Percentiles rank a stretch among this genome's conserved stretches.
These are phyloP conservation scores for Takifugu rubripes DNA, from an alignment of 2,797 vertebrate species.

Conservation along the genomic window DNA sequence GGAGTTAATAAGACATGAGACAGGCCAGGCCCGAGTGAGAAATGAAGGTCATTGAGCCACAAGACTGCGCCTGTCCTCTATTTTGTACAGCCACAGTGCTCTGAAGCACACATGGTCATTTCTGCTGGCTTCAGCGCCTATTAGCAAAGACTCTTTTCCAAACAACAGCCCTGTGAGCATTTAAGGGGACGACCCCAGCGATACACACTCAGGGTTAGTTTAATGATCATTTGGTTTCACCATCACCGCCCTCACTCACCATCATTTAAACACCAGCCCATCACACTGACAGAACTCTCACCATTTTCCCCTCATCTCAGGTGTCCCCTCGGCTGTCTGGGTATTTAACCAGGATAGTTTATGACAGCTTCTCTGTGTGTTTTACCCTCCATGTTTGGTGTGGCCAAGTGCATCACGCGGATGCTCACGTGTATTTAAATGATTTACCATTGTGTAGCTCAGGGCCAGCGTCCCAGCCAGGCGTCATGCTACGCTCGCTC, in stretches of 20 bases:
- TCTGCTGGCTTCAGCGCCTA: too few relatives aligned
- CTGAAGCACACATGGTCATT: conserved; percentile 10
- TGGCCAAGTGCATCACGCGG: conserved; percentile 30
- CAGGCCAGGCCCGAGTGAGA: conserved; percentile 69
- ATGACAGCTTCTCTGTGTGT: neutral
- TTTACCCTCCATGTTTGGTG: conserved; percentile 26
- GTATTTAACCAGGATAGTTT: conserved; percentile 26
- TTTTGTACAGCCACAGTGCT: conserved; percentile 55
- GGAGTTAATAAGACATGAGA: conserved; percentile 79
- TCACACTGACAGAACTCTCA: conserved; percentile 77
- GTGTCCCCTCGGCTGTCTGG: conserved; percentile 41
- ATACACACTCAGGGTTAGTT: conserved; percentile 38
- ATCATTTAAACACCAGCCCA: conserved; percentile 70
- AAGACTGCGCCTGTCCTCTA: conserved; percentile 67
- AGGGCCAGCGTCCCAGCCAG: conserved; percentile 24
- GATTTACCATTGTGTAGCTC: conserved; percentile 25
- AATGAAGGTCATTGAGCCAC: conserved; percentile 76
- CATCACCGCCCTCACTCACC: conserved; percentile 58
- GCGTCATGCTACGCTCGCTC: conserved; percentile 22
- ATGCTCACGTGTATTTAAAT: conserved; percentile 31
- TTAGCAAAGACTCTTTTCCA: too few relatives aligned
- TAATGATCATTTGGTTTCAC: conserved; percentile 41
- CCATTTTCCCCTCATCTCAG: conserved; percentile 48
- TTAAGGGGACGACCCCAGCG: conserved; percentile 40
- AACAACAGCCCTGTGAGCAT: conserved; percentile 32